Base-by-base conservation (phyloP, 2,797 vertebrate genomes). In the Tapirus indicus region DNA sequence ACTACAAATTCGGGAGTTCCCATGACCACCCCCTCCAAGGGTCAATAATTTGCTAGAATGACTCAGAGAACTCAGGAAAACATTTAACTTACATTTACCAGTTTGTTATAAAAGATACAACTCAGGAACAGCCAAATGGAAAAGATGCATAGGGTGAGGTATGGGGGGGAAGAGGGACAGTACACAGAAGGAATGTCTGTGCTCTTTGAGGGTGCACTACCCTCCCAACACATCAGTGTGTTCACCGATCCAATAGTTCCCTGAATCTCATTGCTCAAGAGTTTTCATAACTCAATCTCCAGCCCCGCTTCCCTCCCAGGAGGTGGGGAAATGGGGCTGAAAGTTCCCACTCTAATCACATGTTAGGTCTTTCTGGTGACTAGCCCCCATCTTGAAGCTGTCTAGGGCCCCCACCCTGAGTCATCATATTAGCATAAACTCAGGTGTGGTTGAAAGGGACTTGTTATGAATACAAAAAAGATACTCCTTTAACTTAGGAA, bases 351-450 rank as follows among this genome's bases (percentile, higher is more conserved):
- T 44, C 62, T 56, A 68, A 44, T 68, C 35, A 79, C n/a, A 18
- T 78, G 75, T 90, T 90, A 68, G 49, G 66, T 41, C 27, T 90
- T 90, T 90, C 49, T 90, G 75, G 74, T 79, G 88, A 68, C 47
- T 35, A 79, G 75, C 49, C 29, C 20, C 88, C 62, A n/a, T 66
- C 49, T 54, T 56, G 62, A 90, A 29, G 29, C 77, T 32, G 11
- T 56, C 23, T 69, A 56, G 74, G 49, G 14, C 12, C 27, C 35
- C 54, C 41, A 47, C 38, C 38, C 58, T 49, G 18, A 47, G 18
- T 49, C 71, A 38, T 44, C 32, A 41, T 47, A 16, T 68, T 90
- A 79, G 35, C 27, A 85, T 85, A 35, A 68, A 52, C 14, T 38
- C 32, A 49, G 32, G 38, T 60, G 13, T 68, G 62, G 21, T 85